Percentiles rank a stretch among this genome's conserved stretches.
These are phyloP conservation scores for Tinea semifulvella DNA, from an alignment of 2,888 invertebrate species.

Conservation along the genomic window DNA sequence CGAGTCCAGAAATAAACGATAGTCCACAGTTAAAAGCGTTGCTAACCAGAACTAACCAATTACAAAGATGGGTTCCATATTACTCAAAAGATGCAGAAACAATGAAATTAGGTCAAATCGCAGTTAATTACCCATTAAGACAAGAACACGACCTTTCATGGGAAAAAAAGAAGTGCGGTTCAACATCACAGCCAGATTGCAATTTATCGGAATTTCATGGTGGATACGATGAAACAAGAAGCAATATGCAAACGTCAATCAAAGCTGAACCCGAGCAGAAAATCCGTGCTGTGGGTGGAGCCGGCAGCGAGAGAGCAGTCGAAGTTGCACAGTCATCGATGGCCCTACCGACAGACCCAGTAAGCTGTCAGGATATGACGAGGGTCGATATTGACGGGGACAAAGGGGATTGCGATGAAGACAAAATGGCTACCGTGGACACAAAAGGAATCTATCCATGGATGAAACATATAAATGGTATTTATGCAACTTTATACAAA, in stretches of 20 bases:
- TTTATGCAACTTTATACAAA: conserved; percentile 23
- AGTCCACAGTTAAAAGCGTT: conserved; percentile 69
- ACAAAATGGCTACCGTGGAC: conserved; percentile 52
- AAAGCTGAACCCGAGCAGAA: conserved; percentile 28
- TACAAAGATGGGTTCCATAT: conserved; percentile 33
- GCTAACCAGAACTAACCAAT: conserved; percentile 49
- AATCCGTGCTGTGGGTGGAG: conserved; percentile 41
- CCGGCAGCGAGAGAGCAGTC: conserved; percentile 26
- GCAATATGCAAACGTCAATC: conserved; percentile 39
- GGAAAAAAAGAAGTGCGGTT: conserved; percentile 39
- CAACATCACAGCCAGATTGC: conserved; percentile 35
- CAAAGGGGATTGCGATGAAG: conserved; percentile 49
- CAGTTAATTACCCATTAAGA: conserved; percentile 15
- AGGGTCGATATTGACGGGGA: conserved; percentile 58
- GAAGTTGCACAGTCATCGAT: conserved; percentile 50
- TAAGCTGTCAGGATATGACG: conserved; percentile 53
- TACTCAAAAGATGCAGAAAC: conserved; percentile 27
- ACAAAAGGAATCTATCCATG: conserved; percentile 61
- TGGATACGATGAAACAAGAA: conserved; percentile 37
- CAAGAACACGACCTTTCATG: conserved; percentile 23
- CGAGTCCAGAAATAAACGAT: conserved; percentile 42
- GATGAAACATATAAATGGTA: conserved; percentile 61
- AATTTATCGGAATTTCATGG: conserved; percentile 60
- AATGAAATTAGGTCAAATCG: conserved; percentile 23
- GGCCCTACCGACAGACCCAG: conserved; percentile 30